phyloP scores from a whole-genome alignment of 2,797 vertebrate genomes.

The Numenius phaeopus region DNA sequence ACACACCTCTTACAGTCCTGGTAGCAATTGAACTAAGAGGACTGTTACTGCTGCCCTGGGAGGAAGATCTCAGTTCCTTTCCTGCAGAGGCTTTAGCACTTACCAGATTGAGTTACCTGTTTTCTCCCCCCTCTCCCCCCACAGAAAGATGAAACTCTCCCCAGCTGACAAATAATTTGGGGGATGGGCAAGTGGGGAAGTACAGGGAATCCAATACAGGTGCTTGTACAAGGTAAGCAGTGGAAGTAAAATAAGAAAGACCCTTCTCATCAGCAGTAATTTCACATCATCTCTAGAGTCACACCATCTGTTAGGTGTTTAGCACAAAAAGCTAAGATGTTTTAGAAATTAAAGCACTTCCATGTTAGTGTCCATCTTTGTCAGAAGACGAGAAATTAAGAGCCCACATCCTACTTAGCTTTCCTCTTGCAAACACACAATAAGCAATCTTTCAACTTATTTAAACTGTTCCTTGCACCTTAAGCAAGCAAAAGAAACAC shows the following conservation, averaged over 20 bases:
- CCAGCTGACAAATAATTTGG: background rate
- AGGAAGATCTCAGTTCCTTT: background rate
- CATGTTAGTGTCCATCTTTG: background rate
- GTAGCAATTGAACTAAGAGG: background rate
- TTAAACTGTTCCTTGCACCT: background rate
- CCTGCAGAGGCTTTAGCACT: background rate
- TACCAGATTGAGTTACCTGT: rapidly evolving
- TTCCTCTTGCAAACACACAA: background rate
- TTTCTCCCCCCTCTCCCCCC: rapidly evolving
- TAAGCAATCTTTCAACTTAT: background rate
- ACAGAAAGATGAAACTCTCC: background rate
- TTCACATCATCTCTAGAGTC: background rate
- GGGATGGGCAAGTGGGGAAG: background rate
- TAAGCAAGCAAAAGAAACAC: background rate
- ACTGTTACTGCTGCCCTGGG: background rate
- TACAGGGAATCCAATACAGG: background rate
- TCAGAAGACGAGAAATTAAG: background rate
- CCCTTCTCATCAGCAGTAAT: background rate
- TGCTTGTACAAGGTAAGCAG: background rate
- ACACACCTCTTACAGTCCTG: background rate
- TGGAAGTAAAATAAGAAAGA: background rate
- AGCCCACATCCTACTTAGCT: background rate
- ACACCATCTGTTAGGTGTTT: background rate
- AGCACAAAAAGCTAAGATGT: background rate
- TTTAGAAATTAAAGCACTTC: background rate